These are phyloP conservation scores for Mizuhopecten yessoensis DNA, from an alignment of 1,140 invertebrate species.

Conservation along the genomic window DNA sequence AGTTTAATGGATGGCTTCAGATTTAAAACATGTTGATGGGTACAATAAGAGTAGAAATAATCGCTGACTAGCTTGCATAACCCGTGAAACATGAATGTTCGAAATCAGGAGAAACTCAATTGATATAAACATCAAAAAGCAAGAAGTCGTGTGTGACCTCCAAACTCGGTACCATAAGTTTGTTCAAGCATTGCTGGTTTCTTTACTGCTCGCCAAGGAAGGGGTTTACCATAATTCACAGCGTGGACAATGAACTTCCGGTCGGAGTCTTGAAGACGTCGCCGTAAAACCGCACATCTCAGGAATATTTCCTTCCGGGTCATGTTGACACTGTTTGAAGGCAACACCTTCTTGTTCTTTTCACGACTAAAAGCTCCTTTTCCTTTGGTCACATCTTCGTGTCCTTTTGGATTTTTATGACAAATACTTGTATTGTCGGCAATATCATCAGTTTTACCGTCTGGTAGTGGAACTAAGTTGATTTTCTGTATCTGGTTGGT, in stretches of 20 bases:
- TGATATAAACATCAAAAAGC: background rate
- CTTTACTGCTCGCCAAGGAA: background rate
- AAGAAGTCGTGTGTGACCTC: background rate
- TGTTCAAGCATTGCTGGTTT: conserved; percentile 18
- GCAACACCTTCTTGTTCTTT: background rate
- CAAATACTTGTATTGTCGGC: background rate
- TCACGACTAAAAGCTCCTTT: background rate
- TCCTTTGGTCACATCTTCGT: background rate
- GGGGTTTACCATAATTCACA: background rate
- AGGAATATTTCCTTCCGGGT: conserved; percentile 5
- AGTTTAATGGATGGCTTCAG: too few relatives aligned
- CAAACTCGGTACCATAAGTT: background rate
- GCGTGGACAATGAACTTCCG: background rate
- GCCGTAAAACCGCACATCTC: background rate
- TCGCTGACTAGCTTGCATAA: too few relatives aligned
- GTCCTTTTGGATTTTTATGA: background rate
- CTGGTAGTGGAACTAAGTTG: background rate
- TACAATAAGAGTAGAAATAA: too few relatives aligned
- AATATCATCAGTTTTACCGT: background rate
- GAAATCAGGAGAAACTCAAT: too few relatives aligned
- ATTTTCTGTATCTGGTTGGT: background rate
- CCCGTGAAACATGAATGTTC: too few relatives aligned
- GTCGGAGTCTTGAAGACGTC: background rate
- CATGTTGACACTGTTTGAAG: background rate
- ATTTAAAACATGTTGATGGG: too few relatives aligned